Percentiles rank a stretch among this genome's conserved stretches.
Evolutionary conservation across 92 coral and sea anemone genomes (phyloP).

Genomic region (Epizoanthus scotinus): DNA sequence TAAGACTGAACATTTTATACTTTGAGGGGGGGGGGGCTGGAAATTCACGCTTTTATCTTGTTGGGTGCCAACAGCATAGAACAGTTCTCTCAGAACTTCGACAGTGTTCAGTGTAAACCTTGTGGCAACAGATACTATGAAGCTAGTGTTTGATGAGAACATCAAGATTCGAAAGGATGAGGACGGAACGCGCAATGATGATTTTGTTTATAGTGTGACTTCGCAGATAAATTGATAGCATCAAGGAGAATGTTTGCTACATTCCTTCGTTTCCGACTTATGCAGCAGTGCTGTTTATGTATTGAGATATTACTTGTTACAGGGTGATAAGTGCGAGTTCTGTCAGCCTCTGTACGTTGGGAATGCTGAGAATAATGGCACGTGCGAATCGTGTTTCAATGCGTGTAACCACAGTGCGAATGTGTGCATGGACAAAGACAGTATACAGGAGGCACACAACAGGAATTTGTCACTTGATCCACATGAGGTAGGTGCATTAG

Average conservation of each 20-base stretch:
- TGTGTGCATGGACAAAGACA: conserved; percentile 68
- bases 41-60: too few relatives aligned
- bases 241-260: too few relatives aligned
- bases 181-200: too few relatives aligned
- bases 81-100: too few relatives aligned
- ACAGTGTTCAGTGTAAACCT: too few relatives aligned
- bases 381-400: conserved; percentile 74
- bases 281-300: not conserved
- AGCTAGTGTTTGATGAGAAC: too few relatives aligned
- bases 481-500: conserved; percentile 42
- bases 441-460: conserved; percentile 39
- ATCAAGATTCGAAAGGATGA: too few relatives aligned
- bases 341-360: conserved; percentile 93
- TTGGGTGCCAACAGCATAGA: too few relatives aligned
- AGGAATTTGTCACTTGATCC: conserved; percentile 53
- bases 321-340: conserved; percentile 87
- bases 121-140: too few relatives aligned
- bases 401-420: conserved; percentile 74
- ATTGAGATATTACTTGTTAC: not conserved
- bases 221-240: too few relatives aligned
- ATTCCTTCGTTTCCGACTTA: too few relatives aligned
- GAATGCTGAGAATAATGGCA: conserved; percentile 73
- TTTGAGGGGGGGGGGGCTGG: not conserved
- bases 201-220: too few relatives aligned
- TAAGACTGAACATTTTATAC: not conserved